Base-by-base conservation (phyloP, 2,888 invertebrate species). In the Cataglyphis cursor region DNA sequence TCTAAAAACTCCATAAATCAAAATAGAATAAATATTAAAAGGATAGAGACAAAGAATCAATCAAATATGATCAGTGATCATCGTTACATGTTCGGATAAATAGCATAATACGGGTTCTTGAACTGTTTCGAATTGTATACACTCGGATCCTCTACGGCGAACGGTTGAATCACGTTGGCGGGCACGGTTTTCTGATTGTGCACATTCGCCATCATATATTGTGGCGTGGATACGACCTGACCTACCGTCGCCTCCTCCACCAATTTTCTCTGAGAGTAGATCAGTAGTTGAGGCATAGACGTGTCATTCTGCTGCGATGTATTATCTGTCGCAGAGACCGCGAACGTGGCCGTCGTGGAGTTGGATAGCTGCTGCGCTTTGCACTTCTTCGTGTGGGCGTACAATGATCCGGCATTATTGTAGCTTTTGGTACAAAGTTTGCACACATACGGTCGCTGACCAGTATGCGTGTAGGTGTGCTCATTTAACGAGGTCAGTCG, bases 301-400 rank as follows among this genome's bases (percentile, higher is more conserved):
- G 66, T 74, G 10, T 87, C 86, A 10, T 85, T 86, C 62, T 88
- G 88, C 18, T 84, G 85, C 3, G 80, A 72, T 1, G 86, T n/a
- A 38, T 81, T 87, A 10, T 92, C 90, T 44, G 88, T 51, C n/a
- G 59, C 44, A 3, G 91, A 82, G 31, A 91, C 85, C 28, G 90
- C 38, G 38, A 89, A 87, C 5, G 85, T 85, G 6, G 78, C 24
- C 6, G 90, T 83, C 15, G 84, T 81, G 24, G 84, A 41, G 9
- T 62, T 83, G 8, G 89, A 82, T 8, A 88, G 61, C 75, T 94
- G 93, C 75, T 93, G 93, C 18, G 93, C 90, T 78, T 93, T 94
- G 68, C 94, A 94, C 76, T 94, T 94, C 44, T 94, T 94, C 54
- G 93, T 92, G 59, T 94, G 94, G n/a, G 94, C 94, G 66, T 94